A percentile compares a stretch with the other conserved stretches of the same genome.
These are phyloP conservation scores for Aphaenogaster rudis DNA, from an alignment of 1,140 invertebrate genomes.

Conservation along the genomic window DNA sequence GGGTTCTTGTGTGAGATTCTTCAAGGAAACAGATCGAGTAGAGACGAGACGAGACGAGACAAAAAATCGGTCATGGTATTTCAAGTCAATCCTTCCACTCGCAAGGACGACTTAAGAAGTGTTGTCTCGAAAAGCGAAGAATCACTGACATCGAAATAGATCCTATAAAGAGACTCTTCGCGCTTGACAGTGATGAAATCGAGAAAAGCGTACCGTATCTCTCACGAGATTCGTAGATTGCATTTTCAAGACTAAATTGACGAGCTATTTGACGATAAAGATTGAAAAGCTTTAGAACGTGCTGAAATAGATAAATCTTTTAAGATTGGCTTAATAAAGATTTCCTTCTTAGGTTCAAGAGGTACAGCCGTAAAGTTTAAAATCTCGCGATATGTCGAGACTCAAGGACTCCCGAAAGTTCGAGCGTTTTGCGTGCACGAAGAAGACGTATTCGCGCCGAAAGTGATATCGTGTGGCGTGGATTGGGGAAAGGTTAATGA, in stretches of 20 bases:
- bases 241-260: slow-evolving; percentile 1
- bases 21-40: background rate
- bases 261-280: background rate
- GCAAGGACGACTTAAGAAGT: background rate
- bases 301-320: background rate
- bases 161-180: background rate
- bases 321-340: slow-evolving; percentile 8
- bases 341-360: background rate
- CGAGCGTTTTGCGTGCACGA: background rate
- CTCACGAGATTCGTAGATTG: background rate
- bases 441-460: background rate
- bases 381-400: background rate
- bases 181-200: background rate
- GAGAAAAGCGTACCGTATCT: background rate
- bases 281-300: background rate
- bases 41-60: background rate
- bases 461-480: slow-evolving; percentile 7
- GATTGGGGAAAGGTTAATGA: slow-evolving; percentile 5
- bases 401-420: background rate
- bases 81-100: background rate
- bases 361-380: background rate
- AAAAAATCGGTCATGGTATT: slow-evolving; percentile 27
- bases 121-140: slow-evolving; percentile 17
- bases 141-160: slow-evolving; percentile 16
- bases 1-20: slow-evolving; percentile 1